Percentiles rank a stretch among this genome's conserved stretches.
phyloP scores from a whole-genome alignment of 2,888 invertebrate species.

The Corbicula japonica region DNA sequence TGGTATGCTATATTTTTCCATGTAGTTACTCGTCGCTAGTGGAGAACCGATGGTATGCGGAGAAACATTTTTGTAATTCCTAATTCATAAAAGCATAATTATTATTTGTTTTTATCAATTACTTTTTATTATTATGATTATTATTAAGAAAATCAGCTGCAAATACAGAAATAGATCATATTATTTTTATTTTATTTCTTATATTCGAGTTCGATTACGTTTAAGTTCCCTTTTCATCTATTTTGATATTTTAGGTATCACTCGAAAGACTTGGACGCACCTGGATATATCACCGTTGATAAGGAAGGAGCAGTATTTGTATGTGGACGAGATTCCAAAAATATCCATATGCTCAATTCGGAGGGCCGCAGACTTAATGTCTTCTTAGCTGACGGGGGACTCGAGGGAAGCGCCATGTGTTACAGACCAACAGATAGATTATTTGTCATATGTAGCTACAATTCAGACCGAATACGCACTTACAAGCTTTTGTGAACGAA shows the following conservation, averaged over 20 bases:
- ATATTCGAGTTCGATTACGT: too few species aligned
- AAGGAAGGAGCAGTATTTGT: conserved; percentile 56
- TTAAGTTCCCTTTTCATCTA: too few species aligned
- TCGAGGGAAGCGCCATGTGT: conserved; percentile 21
- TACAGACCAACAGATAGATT: conserved; percentile 49
- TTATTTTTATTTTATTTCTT: too few species aligned
- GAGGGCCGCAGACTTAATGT: conserved; percentile 53
- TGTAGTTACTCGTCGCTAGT: too few species aligned
- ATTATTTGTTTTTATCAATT: too few species aligned
- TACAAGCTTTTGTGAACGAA: conserved; percentile 29
- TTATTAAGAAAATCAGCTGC: too few species aligned
- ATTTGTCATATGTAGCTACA: conserved; percentile 33
- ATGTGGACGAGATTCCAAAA: conserved; percentile 52
- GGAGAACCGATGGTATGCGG: too few species aligned
- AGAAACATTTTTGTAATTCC: too few species aligned
- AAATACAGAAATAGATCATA: too few species aligned
- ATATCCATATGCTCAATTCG: conserved; percentile 52
- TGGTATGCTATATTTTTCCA: too few species aligned
- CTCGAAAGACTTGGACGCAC: conserved; percentile 35
- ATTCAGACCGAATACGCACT: conserved; percentile 20
- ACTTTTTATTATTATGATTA: too few species aligned
- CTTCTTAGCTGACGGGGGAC: conserved; percentile 27
- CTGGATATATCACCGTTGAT: conserved; percentile 52
- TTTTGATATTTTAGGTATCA: conserved; percentile 50
- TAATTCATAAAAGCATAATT: too few species aligned